A percentile compares a stretch with the other conserved stretches of the same genome.
Evolutionary conservation across 1,140 invertebrate species (phyloP).

Genomic region (Phocides pigmalion): DNA sequence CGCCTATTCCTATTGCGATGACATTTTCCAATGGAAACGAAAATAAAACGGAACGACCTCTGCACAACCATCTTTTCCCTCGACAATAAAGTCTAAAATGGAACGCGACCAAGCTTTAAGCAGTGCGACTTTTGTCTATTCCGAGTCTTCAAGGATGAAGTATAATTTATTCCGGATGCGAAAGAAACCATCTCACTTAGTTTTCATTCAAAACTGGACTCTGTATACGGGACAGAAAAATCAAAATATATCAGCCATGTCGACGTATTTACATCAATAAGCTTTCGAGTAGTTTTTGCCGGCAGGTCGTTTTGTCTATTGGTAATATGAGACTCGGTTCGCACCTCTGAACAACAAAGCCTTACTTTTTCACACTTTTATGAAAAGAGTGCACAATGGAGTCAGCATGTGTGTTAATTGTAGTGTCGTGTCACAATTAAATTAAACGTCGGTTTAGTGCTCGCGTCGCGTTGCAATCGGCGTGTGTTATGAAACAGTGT

Average conservation of each 20-base stretch:
- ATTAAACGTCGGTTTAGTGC: conserved; percentile 46
- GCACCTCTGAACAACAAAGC: conserved; percentile 77
- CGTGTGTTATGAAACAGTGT: conserved; percentile 23
- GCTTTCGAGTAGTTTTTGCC: conserved; percentile 51
- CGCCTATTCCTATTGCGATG: conserved; percentile 75
- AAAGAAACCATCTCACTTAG: conserved; percentile 46
- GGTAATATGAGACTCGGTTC: conserved; percentile 80
- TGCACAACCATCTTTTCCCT: conserved; percentile 46
- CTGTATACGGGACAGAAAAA: conserved; percentile 34
- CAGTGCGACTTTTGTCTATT: conserved; percentile 75
- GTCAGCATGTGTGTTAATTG: conserved; percentile 56
- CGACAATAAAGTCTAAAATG: conserved; percentile 60
- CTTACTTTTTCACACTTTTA: conserved; percentile 72
- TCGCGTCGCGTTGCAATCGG: conserved; percentile 25
- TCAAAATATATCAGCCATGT: conserved; percentile 16
- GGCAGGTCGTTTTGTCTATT: conserved; percentile 77
- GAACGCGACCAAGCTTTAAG: conserved; percentile 38
- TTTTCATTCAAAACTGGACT: conserved; percentile 45
- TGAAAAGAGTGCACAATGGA: conserved; percentile 58
- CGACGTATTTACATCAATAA: conserved; percentile 33
- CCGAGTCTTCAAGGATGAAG: conserved; percentile 76
- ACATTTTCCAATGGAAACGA: conserved; percentile 73
- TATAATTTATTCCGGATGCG: conserved; percentile 54
- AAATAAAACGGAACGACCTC: conserved; percentile 51
- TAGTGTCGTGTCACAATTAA: conserved; percentile 63